Evolutionary conservation across 1,140 invertebrate genomes (phyloP), one percentile per base, ranked within the genome.

Genomic region (Lucilia cuprina): DNA sequence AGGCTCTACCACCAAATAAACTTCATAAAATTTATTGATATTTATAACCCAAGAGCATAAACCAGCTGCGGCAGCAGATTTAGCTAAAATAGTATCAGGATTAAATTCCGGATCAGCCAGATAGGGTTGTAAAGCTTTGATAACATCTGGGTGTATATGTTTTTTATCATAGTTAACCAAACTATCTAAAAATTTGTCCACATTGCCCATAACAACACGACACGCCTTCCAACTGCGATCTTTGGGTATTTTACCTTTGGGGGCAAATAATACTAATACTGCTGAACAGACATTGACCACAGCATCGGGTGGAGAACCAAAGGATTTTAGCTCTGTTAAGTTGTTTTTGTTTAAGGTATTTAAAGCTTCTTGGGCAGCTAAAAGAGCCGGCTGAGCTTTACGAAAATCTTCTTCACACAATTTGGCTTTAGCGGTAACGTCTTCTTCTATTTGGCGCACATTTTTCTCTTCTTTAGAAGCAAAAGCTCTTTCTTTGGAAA

Each of bases 11-110:
- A 97, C 95, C 84, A 97, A 96, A 89, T 96, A 99, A 19, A 99
- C 97, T 70, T 97, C 95, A 91, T 98, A 97, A 92, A 97, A 99
- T 74, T 94, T 95, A 87, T 96, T 93, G 85, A 99, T 98, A 91
- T 99, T 99, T 83, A 98, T 96, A 0, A 97, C 97, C 97, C 98
- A 99, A 13, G 97, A 95, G 88, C 97, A 99, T 0, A 99, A 92
- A 83, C 96, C 97, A 82, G 96, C 96, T 25, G 98, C 98, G 55
- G 98, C 98, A 12, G 86, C 85, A 1, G 97, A 99, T 92, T 98
- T 98, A 0, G 94, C 93, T 84, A 94, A 91, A 85, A 99, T 96
- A 82, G 96, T 94, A 25, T 98, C 96, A 0, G 97, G 95, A 84
- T 96, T 94, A 89, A 99, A 99, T 84, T 98, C 96, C 74, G 94